Conservation (phyloP, 2,113 vertebrate species). For the Oryzias javanicus region DNA sequence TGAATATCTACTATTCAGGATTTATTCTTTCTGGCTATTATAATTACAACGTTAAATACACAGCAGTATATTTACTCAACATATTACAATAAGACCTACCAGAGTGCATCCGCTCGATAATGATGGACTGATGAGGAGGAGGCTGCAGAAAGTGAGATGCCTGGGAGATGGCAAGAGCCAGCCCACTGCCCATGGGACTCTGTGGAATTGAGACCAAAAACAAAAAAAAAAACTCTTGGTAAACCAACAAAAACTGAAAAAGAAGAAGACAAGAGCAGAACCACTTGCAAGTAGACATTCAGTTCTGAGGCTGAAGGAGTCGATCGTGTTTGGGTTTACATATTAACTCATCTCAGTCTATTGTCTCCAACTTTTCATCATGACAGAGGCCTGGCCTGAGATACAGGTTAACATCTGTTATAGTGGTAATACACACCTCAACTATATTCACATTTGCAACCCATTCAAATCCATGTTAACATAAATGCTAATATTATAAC, state of each 20-base stretch:
- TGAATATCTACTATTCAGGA: not conserved
- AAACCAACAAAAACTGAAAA: not conserved
- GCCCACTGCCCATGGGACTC: conserved; percentile 90
- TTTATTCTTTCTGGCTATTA: too few species aligned
- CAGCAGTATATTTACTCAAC: not conserved
- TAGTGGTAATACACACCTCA: too few species aligned
- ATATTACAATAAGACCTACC: conserved; percentile 68
- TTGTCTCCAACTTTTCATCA: too few species aligned
- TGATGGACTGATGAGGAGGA: conserved; percentile 98
- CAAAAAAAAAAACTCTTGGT: too few species aligned
- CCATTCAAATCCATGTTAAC: too few species aligned
- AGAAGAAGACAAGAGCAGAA: not conserved
- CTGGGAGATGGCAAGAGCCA: conserved; percentile 96
- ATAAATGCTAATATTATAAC: too few species aligned
- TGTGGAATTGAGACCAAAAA: conserved; percentile 46
- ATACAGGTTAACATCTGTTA: too few species aligned
- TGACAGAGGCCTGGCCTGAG: too few species aligned
- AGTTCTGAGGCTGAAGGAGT: too few species aligned
- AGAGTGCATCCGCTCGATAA: conserved; percentile 99
- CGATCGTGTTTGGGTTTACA: too few species aligned
- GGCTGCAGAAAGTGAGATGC: conserved; percentile 98
- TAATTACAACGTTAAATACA: not conserved
- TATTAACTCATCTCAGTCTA: too few species aligned
- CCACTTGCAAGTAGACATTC: not conserved
- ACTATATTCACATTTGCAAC: too few species aligned